phyloP scores from a whole-genome alignment of 2,888 invertebrate genomes.

The Ophion costatus region DNA sequence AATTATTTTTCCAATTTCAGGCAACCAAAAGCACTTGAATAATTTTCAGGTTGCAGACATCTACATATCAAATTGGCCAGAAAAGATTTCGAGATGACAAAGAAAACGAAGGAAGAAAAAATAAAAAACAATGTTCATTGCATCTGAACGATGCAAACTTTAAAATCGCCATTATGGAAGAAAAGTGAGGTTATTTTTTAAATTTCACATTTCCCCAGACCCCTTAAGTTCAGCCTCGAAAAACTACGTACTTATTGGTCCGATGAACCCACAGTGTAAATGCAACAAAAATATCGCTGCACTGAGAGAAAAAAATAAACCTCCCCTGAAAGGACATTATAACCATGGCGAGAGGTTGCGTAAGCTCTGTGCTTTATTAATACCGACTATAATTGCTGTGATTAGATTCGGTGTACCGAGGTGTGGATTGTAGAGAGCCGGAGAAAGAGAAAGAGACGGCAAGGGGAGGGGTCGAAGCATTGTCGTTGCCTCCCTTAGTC shows the following conservation, averaged over 20 bases:
- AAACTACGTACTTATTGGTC: neutral
- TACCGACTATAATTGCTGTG: conserved; percentile 45
- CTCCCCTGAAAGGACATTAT: conserved; percentile 14
- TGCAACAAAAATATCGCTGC: neutral
- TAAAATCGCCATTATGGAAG: no score
- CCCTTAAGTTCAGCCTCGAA: no score
- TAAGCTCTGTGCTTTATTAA: conserved; percentile 5
- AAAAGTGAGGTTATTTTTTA: no score
- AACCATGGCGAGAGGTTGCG: neutral
- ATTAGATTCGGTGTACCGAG: conserved; percentile 46
- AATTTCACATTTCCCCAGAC: no score
- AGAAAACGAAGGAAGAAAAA: no score
- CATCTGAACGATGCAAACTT: no score
- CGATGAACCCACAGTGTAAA: neutral
- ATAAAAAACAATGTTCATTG: no score
- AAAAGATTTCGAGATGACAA: no score
- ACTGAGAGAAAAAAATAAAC: conserved; percentile 7
- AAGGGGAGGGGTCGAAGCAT: conserved; percentile 20
- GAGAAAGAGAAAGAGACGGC: neutral
- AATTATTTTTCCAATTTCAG: no score
- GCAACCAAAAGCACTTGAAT: no score
- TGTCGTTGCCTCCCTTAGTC: conserved; percentile 21
- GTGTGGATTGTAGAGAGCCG: conserved; percentile 22
- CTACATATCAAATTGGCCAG: no score
- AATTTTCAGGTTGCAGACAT: no score